phyloP scores from a whole-genome alignment of 2,113 vertebrate species.

The Gobius niger region DNA sequence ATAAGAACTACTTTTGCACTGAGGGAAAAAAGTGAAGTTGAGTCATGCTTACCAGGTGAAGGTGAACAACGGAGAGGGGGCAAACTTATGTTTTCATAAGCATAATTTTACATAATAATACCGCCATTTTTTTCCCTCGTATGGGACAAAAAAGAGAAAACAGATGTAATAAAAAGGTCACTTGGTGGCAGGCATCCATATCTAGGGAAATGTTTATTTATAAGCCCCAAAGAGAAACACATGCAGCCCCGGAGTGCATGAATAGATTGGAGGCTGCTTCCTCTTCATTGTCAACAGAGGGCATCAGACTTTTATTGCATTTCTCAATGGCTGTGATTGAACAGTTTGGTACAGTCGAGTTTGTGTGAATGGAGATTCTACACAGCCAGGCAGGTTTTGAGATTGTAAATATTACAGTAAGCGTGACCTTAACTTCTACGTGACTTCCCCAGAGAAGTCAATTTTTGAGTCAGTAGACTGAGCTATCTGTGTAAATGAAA shows the following conservation, averaged over 20 bases:
- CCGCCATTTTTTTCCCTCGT: slow-evolving; percentile 42
- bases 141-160: slow-evolving; percentile 75
- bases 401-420: not conserved
- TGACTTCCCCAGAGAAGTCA: not conserved
- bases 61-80: slow-evolving; percentile 70
- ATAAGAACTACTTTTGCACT: slow-evolving; percentile 67
- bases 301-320: slow-evolving; percentile 55
- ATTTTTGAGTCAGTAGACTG: too few species aligned
- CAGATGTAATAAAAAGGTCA: slow-evolving; percentile 82
- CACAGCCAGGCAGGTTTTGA: not conserved
- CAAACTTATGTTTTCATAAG: slow-evolving; percentile 80
- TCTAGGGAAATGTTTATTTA: slow-evolving; percentile 77
- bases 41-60: slow-evolving; percentile 79
- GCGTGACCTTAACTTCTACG: not conserved
- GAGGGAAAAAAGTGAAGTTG: slow-evolving; percentile 68
- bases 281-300: slow-evolving; percentile 69
- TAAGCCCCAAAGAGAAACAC: slow-evolving; percentile 75
- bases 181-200: slow-evolving; percentile 75
- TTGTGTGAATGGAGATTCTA: not conserved
- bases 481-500: too few species aligned
- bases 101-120: slow-evolving; percentile 86
- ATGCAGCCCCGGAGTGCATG: slow-evolving; percentile 58
- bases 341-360: not conserved
- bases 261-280: slow-evolving; percentile 57
- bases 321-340: slow-evolving; percentile 38